Conservation (phyloP, 2,797 vertebrate genomes). For the Rallus crepitans region DNA sequence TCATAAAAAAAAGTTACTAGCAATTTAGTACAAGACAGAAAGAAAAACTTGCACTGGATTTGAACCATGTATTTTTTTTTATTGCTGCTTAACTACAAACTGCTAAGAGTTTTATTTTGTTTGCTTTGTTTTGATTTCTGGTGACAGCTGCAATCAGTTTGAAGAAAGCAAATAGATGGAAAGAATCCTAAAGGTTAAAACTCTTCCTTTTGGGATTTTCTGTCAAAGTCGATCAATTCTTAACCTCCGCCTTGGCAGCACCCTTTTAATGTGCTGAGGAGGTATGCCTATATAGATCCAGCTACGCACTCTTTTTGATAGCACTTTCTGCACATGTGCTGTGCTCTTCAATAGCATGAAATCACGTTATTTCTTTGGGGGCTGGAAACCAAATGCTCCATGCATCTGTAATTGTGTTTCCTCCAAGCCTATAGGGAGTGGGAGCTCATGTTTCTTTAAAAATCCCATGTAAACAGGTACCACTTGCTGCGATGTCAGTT, state of each 20-base stretch:
- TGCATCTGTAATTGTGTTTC: background rate
- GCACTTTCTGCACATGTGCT: background rate
- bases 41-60: background rate
- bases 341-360: background rate
- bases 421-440: background rate
- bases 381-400: background rate
- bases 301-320: background rate
- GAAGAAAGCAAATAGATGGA: conserved; percentile 42
- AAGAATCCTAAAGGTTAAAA: conserved; percentile 65
- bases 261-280: conserved; percentile 25
- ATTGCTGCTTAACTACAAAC: background rate
- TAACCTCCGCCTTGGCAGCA: background rate
- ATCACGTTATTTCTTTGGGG: background rate
- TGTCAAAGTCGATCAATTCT: conserved; percentile 57
- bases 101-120: conserved; percentile 6
- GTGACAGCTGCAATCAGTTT: conserved; percentile 40
- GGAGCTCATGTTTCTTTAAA: background rate
- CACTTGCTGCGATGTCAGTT: background rate
- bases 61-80: conserved; percentile 26
- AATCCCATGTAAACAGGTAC: background rate
- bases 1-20: background rate
- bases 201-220: conserved; percentile 53
- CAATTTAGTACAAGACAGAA: background rate
- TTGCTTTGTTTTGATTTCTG: conserved; percentile 41
- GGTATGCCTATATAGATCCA: background rate